Evolutionary conservation across 2,797 vertebrate genomes (phyloP), one percentile per base, ranked within the genome.

Genomic region (Poeciliopsis infans): DNA sequence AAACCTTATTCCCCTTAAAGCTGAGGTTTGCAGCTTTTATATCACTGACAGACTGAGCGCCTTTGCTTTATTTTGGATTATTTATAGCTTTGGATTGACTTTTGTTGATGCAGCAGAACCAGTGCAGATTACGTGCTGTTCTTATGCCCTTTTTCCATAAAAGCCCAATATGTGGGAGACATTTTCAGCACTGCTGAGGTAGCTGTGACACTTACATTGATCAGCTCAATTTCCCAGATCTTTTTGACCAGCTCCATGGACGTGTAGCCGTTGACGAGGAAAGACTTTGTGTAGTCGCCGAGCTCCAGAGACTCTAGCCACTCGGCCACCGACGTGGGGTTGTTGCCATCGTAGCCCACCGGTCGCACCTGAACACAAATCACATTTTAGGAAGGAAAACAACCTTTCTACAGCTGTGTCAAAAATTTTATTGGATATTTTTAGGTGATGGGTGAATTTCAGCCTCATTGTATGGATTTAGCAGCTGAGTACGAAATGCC

Each of bases 231-330:
- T 90, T 99, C 98, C 98, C 98, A 99, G 93, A 99, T 98, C 96
- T 99, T 99, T 95, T 99, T 99, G 84, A 99, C 97, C 88, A 99
- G 96, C 91, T 99, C 98, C 98, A 99, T 98, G 84, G 98, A 99
- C 11, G 98, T 99, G 95, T 99, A 99, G 81, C 98, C 98, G 43
- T 99, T 99, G 91, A 99, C 96, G 87, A 99, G 97, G 93, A 99
- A 99, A 78, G 97, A 96, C 94, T 99, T 99, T 88, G 97, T 99
- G 96, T 99, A 99, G 95, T 99, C 98, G 28, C 97, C 97, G 71
- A 99, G 94, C 93, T 99, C 98, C 93, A 99, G 90, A 70, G 97
- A 99, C 93, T 99, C 98, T 94, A 99, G 95, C 98, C 98, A 99
- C 92, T 99, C 98, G 0, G 97, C 98, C 89, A 99, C 98, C 33